Conservation (phyloP, 2,113 vertebrate genomes). For the Oncorhynchus gorbuscha region DNA sequence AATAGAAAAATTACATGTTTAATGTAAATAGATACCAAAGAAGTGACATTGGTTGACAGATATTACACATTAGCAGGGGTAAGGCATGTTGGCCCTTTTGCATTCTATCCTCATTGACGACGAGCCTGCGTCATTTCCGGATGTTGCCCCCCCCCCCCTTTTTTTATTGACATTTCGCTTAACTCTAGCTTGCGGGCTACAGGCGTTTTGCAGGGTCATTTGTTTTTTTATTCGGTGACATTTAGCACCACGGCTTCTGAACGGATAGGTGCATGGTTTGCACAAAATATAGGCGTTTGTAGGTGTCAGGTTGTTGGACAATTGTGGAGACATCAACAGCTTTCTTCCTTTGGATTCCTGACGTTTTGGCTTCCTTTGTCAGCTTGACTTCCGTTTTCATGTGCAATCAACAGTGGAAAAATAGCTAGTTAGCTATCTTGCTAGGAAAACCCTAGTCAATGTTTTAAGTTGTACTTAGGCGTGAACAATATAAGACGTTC, state of each 20-base stretch:
- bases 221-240: slow-evolving; percentile 1
- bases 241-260: neutral
- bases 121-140: slow-evolving; percentile 1
- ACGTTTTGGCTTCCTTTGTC: slow-evolving; percentile 72
- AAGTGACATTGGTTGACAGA: too few species aligned
- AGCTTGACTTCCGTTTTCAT: slow-evolving; percentile 76
- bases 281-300: neutral
- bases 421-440: slow-evolving; percentile 36
- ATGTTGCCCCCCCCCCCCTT: slow-evolving; percentile 9
- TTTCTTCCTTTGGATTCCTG: slow-evolving; percentile 13
- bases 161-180: slow-evolving; percentile 17
- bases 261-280: neutral
- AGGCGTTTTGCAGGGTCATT: slow-evolving; percentile 1
- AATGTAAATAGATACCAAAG: too few species aligned
- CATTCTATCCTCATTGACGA: neutral
- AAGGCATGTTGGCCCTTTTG: neutral
- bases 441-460: slow-evolving; percentile 26
- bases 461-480: neutral
- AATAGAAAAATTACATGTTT: too few species aligned
- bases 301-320: neutral
- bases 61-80: too few species aligned
- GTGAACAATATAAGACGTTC: neutral
- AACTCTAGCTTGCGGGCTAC: slow-evolving; percentile 11
- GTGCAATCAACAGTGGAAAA: slow-evolving; percentile 46
- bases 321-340: slow-evolving; percentile 2